Evolutionary conservation across 2,888 invertebrate genomes (phyloP), one percentile per base, ranked within the genome.

Genomic region (Uloborus plumipes): DNA sequence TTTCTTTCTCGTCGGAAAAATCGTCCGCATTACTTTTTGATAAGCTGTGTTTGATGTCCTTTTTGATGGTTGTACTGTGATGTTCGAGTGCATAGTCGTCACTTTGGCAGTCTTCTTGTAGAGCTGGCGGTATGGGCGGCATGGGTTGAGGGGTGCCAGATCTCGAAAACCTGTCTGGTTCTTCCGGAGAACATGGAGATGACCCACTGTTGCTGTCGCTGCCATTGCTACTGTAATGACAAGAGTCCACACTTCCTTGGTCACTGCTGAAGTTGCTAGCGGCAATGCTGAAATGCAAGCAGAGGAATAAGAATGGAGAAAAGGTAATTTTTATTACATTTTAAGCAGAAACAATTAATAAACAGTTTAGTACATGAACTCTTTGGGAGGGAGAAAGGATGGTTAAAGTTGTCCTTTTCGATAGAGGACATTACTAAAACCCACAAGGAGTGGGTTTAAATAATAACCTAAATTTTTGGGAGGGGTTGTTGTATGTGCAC

Each of bases 181-280:
- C 79, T 59, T 84, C 81, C 11, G 84, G 84, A 9, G 84, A 84
- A 22, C 81, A 80, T 14, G 84, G 84, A 14, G 79, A 76, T 0
- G 84, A 84, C 13, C 76, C 84, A 47, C 84, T 84, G 58, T 79
- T 80, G 50, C 79, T 84, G 47, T 84, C 84, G n/a, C 84, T 84
- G n/a, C 75, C 81, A 71, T 70, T 65, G 58, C 79, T 84, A 58
- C 79, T 79, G 47, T 81, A 84, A 50, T 84, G 77, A 50, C 84
- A 84, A 49, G 84, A 81, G 61, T 84, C 84, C 9, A 77, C 79
- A 70, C 84, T 77, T 50, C 80, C 84, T 20, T 75, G 84, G 39
- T 80, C 84, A 53, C 84, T 84, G 65, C 81, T 77, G 59, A 76
- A 81, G 61, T 76, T 81, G 70, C 84, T 84, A 7, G 76, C 81